Evolutionary conservation across 1,140 invertebrate species (phyloP).

Genomic region (Dysdera silvatica): DNA sequence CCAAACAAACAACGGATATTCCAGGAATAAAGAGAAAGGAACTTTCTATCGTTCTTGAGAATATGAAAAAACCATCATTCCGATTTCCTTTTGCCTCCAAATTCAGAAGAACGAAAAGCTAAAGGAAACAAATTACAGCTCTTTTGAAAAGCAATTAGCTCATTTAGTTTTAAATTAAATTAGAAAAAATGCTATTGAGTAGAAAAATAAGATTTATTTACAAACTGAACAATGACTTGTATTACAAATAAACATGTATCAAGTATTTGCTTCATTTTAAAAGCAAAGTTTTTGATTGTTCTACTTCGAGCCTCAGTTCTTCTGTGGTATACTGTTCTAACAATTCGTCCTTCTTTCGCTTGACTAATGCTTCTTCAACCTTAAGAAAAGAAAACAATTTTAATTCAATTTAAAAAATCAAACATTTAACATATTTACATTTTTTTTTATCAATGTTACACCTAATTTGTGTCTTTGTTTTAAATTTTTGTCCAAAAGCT

Average conservation of each 20-base stretch:
- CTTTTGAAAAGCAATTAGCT: too few relatives aligned
- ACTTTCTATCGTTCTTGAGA: slow-evolving; percentile 9
- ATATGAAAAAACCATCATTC: neutral
- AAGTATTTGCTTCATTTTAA: slow-evolving; percentile 33
- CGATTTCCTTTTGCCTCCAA: too few relatives aligned
- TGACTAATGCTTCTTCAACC: slow-evolving; percentile 78
- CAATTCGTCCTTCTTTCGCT: slow-evolving; percentile 80
- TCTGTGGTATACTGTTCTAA: slow-evolving; percentile 52
- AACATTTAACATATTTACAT: neutral
- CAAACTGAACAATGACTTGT: too few relatives aligned
- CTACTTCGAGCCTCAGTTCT: slow-evolving; percentile 34
- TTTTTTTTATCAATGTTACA: too few relatives aligned
- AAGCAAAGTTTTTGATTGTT: slow-evolving; percentile 35
- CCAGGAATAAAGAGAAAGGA: slow-evolving; percentile 17
- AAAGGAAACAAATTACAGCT: too few relatives aligned
- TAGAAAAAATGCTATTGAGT: too few relatives aligned
- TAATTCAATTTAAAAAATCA: neutral
- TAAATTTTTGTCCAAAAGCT: slow-evolving; percentile 13
- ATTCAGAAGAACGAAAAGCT: too few relatives aligned
- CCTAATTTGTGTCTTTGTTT: too few relatives aligned
- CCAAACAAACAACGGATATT: slow-evolving; percentile 22
- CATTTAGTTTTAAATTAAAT: too few relatives aligned
- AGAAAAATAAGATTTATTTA: too few relatives aligned
- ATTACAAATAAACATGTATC: too few relatives aligned
- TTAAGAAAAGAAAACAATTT: slow-evolving; percentile 31